These are phyloP conservation scores for Xanthorhoe designata DNA, from an alignment of 2,888 invertebrate genomes.

Conservation along the genomic window DNA sequence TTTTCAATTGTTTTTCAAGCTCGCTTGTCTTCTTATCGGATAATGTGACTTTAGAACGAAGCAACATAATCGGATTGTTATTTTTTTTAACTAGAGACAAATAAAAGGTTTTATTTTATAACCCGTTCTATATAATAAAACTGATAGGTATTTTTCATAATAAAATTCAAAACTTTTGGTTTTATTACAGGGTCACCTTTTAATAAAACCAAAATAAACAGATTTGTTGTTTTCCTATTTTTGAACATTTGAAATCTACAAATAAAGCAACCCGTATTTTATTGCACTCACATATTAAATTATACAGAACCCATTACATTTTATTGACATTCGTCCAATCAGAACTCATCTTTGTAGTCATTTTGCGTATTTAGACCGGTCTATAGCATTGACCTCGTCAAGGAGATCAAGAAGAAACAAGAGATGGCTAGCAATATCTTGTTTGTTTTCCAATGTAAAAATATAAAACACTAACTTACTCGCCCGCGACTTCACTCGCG, in stretches of 20 bases:
- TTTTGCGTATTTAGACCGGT: slow-evolving; percentile 35
- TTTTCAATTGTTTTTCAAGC: slow-evolving; percentile 2
- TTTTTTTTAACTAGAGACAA: neutral
- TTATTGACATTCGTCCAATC: slow-evolving; percentile 10
- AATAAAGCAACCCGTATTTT: neutral
- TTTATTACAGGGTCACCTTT: neutral
- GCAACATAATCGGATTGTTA: neutral
- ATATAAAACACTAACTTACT: neutral
- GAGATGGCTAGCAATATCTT: neutral
- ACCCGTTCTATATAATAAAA: neutral
- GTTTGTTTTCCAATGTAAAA: neutral
- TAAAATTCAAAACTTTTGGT: neutral
- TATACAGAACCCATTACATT: slow-evolving; percentile 11
- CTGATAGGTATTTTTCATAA: neutral
- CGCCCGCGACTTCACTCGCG: too few relatives aligned
- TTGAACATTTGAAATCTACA: neutral
- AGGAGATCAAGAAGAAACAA: slow-evolving; percentile 45
- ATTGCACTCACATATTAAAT: neutral
- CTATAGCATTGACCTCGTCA: slow-evolving; percentile 50
- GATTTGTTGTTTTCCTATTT: neutral
- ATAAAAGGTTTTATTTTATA: neutral
- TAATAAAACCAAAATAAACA: neutral
- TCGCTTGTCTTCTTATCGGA: neutral
- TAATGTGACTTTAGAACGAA: neutral
- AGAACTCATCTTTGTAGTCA: slow-evolving; percentile 13